Evolutionary conservation across 2,113 vertebrate genomes (phyloP), one percentile per base, ranked within the genome.

Genomic region (Pollachius pollachius): DNA sequence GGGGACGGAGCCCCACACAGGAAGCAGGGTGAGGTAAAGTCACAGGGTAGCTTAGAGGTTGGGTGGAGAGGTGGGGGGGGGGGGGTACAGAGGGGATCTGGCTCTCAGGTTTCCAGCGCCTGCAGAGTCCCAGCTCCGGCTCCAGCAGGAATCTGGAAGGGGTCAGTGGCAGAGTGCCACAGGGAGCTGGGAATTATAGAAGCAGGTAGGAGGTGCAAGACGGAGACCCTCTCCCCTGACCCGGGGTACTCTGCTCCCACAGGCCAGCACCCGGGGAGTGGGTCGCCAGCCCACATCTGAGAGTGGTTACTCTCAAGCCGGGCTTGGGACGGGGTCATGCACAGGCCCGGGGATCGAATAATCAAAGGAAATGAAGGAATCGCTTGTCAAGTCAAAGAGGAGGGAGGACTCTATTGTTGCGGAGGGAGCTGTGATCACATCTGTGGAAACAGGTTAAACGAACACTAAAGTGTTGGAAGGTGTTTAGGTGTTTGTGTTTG

Each of bases 231-330:
- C 70, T 68, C n/a, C 70, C 67, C n/a, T 8, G 65, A 81, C 69
- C 80, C 79, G 86, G 80, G 67, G 81, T 80, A 81, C 70, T 11
- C 72, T 48, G 56, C 70, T 70, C 75, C 78, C 71, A 62, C 60
- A 65, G 52, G 3, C 25, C 54, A 4, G 9, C 70, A 48, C 80
- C 76, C 17, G 8, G 62, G 68, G 75, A 68, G 75, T 70, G 78
- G 64, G 60, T 85, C 80, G 71, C 52, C 74, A 74, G 58, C 57
- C 30, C 88, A 90, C 91, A 92, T 91, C 86, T 93, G 91, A 89
- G 86, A 90, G 72, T 73, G 59, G 74, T 92, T 93, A 90, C 79
- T 74, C 88, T 89, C 86, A 84, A 88, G 90, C 88, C 86, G 90
- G 78, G 79, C 73, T 65, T 74, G 70, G 76, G 73, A 74, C 67